phyloP scores from a whole-genome alignment of 2,113 vertebrate species.

The Monopterus albus region DNA sequence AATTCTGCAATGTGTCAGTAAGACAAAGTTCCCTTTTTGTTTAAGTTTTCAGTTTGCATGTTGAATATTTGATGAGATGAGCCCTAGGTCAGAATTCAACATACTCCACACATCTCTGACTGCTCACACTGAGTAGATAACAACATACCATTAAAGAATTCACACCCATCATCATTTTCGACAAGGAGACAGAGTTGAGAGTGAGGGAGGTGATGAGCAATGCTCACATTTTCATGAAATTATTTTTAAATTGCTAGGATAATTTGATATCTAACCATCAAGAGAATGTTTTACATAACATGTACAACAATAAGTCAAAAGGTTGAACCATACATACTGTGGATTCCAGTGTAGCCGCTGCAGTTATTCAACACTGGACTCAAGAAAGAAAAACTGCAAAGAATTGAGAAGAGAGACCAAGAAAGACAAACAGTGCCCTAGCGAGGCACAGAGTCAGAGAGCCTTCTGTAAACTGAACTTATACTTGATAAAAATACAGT shows the following conservation, averaged over 20 bases:
- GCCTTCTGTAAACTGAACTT: background rate
- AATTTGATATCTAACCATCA: no score
- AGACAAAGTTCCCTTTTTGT: background rate
- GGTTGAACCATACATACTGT: background rate
- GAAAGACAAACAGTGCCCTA: background rate
- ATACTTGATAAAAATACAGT: slow-evolving; percentile 1
- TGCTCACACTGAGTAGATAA: background rate
- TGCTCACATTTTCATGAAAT: no score
- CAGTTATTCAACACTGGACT: background rate
- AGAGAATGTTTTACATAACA: background rate
- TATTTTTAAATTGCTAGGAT: no score
- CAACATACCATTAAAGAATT: no score
- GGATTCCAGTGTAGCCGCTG: background rate
- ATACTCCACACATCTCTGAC: background rate
- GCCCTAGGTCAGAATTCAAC: background rate
- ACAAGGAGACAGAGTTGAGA: no score
- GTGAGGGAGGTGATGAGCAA: no score
- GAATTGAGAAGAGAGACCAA: background rate
- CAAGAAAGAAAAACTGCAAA: background rate
- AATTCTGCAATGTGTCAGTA: background rate
- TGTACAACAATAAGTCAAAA: background rate
- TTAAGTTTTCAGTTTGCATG: background rate
- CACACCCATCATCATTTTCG: no score
- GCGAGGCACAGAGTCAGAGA: background rate
- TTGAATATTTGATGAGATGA: background rate